Base-by-base conservation (phyloP, 2,888 invertebrate genomes). In the Muscina levida region DNA sequence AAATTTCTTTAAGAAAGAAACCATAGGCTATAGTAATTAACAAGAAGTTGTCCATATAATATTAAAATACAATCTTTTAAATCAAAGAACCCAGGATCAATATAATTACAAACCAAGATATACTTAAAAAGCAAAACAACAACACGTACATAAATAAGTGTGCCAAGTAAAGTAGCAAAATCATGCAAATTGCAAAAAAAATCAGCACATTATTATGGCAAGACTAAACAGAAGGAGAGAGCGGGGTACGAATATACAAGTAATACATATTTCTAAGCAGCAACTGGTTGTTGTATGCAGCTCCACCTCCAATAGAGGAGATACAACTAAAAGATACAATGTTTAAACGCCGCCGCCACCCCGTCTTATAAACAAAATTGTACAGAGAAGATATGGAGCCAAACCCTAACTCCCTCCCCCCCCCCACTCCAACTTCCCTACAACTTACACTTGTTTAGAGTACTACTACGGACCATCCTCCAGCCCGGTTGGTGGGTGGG, bases 241-340 rank as follows among this genome's bases (percentile, higher is more conserved):
- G n/a, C n/a, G n/a, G 31, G 8, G 31, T 5, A 31, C 31, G 4
- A 3, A 3, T 31, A 31, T 31, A 8, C 4, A 31, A 31, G 31
- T 5, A 31, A 8, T 31, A 31, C 31, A n/a, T n/a, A 31, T 31
- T 8, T 5, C 8, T 8, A 31, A 31, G 48, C 37, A 77, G 77
- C 81, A 81, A 81, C 81, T 77, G 81, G 72, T 81, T 51, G 77
- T 75, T 81, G 81, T 68, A 77, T 46, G 57, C 48, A 62, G 62
- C 62, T 62, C 62, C 62, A 15, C 62, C 77, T 74, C 67, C 74
- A 74, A 62, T 11, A 39, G 26, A 59, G 66, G 68, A 56, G 74
- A 56, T 71, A 77, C 74, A 53, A 71, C 42, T 70, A 13, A 13
- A 56, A 71, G 73, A 51, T 57, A 53, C 39, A 37, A 59, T 2